Base-by-base conservation (phyloP, 2,888 invertebrate genomes). In the Rhyacophila evoluta region DNA sequence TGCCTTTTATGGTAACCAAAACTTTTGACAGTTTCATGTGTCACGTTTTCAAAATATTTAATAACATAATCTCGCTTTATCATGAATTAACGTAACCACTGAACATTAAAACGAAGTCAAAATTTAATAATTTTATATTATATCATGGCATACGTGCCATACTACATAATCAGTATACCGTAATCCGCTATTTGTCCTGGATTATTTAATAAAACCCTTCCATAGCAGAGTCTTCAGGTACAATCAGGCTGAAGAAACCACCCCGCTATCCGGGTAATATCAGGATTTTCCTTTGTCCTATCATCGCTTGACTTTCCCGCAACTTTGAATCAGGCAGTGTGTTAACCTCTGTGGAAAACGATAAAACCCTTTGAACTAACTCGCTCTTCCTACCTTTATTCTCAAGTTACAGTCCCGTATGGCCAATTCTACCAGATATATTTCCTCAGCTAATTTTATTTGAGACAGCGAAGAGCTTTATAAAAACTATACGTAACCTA, bases 291-390 rank as follows among this genome's bases (percentile, higher is more conserved):
- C 55, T 55, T 55, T 55, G 55, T 55, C 55, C 25, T 19, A 55
- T 25, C 55, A 55, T 15, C 55, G 25, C 55, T 55, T 55, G 55
- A 55, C 55, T 55, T 55, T 55, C 55, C 15, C 55, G 19, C 55
- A 55, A 55, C 55, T 55, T 55, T 55, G 70, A 74, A 77, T 77
- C 75, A 72, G 75, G 75, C 72, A 74, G 74, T 76, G 77, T 80
- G 75, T 75, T 75, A 75, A 77, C 75, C 79, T 79, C 41, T 71
- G 76, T 69, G 74, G 71, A 70, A 75, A 75, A 70, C 79, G 41
- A 79, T 77, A 79, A 77, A 77, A 37, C 71, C 74, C 77, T 79
- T 75, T 27, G 73, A 37, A 28, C 39, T 11, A 36, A 70, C 27
- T 70, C 70, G 12, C 71, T n/a, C 15, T 36, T 5, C 33, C 12